phyloP scores from a whole-genome alignment of 2,888 invertebrate species.

The Morpho helenor region DNA sequence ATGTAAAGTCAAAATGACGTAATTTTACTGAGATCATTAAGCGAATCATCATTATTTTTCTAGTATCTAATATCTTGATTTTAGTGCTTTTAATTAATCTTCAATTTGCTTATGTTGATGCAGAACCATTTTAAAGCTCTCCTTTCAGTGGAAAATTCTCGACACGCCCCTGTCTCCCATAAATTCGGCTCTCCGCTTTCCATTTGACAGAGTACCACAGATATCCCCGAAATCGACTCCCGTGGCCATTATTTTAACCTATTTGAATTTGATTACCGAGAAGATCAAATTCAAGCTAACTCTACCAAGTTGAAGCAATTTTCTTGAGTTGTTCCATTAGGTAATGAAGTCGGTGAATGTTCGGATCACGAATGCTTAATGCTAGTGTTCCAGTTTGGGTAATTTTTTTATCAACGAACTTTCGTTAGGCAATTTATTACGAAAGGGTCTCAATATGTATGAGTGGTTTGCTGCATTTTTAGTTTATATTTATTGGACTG shows the following conservation, averaged over 20 bases:
- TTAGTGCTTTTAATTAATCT: slow-evolving; percentile 8
- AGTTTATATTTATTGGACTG: too few species aligned
- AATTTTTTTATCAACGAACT: slow-evolving; percentile 18
- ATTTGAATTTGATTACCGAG: slow-evolving; percentile 31
- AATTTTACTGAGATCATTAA: too few species aligned
- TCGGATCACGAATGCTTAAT: slow-evolving; percentile 10
- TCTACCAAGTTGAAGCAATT: slow-evolving; percentile 34
- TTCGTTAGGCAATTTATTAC: not conserved
- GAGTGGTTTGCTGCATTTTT: too few species aligned
- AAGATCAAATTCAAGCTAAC: slow-evolving; percentile 28
- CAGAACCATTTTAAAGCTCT: slow-evolving; percentile 17
- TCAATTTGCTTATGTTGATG: slow-evolving; percentile 20
- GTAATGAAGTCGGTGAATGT: slow-evolving; percentile 35
- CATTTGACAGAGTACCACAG: slow-evolving; percentile 31
- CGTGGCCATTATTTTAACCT: slow-evolving; percentile 30
- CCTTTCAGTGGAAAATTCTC: slow-evolving; percentile 25
- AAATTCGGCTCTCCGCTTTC: slow-evolving; percentile 34
- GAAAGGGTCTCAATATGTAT: too few species aligned
- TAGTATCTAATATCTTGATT: too few species aligned
- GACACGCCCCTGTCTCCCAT: slow-evolving; percentile 27
- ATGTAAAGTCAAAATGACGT: too few species aligned
- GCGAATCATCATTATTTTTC: too few species aligned
- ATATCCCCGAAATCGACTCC: slow-evolving; percentile 33
- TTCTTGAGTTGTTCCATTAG: slow-evolving; percentile 40
- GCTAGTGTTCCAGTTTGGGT: slow-evolving; percentile 4